A percentile compares a stretch with the other conserved stretches of the same genome.
Evolutionary conservation across 2,888 invertebrate species (phyloP).

Genomic region (Ochropleura plecta): DNA sequence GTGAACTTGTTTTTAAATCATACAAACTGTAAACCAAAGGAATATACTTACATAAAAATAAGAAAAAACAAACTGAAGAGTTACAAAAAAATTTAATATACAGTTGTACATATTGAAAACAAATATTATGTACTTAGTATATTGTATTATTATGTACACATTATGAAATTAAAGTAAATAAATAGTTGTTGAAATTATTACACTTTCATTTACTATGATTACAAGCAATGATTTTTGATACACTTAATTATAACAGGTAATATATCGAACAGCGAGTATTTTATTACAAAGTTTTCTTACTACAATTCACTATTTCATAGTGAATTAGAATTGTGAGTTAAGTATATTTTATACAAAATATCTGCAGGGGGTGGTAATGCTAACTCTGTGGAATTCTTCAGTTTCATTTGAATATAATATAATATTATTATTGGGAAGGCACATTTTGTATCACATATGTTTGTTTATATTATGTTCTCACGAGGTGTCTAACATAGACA

Average conservation of each 20-base stretch:
- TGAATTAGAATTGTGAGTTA: slow-evolving; percentile 65
- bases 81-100: slow-evolving; percentile 84
- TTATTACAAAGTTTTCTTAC: slow-evolving; percentile 66
- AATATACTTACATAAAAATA: slow-evolving; percentile 57
- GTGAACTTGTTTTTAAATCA: slow-evolving; percentile 18
- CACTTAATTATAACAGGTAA: slow-evolving; percentile 63
- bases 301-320: slow-evolving; percentile 77
- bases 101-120: slow-evolving; percentile 87
- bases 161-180: slow-evolving; percentile 82
- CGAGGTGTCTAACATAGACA: slow-evolving; percentile 41
- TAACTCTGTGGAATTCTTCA: slow-evolving; percentile 44
- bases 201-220: slow-evolving; percentile 73
- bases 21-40: slow-evolving; percentile 14
- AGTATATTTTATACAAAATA: slow-evolving; percentile 42
- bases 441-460: slow-evolving; percentile 65
- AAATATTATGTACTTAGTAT: slow-evolving; percentile 84
- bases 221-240: slow-evolving; percentile 60
- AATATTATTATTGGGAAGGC: slow-evolving; percentile 55
- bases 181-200: slow-evolving; percentile 85
- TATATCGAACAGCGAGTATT: slow-evolving; percentile 79
- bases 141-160: slow-evolving; percentile 85
- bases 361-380: slow-evolving; percentile 5
- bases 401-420: slow-evolving; percentile 38
- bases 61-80: slow-evolving; percentile 60
- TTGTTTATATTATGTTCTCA: slow-evolving; percentile 42